phyloP scores from a whole-genome alignment of 2,888 invertebrate species.

The Diaprepes abbreviatus region DNA sequence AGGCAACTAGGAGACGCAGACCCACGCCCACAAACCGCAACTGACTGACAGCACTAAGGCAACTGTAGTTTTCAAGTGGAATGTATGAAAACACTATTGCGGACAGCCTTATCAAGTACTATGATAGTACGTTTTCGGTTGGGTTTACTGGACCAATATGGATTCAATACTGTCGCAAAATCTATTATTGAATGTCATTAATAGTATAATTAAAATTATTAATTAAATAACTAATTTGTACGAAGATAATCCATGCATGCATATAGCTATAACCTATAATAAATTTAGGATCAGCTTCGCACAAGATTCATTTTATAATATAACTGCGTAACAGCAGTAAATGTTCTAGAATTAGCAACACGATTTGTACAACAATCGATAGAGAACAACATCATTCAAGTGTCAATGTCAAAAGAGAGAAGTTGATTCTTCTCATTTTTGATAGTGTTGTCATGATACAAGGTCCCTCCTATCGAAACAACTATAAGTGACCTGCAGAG shows the following conservation, averaged over 20 bases:
- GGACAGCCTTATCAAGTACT: constrained; percentile 40
- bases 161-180: constrained; percentile 55
- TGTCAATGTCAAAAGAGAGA: constrained; percentile 45
- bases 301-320: constrained; percentile 49
- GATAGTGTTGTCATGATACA: constrained; percentile 56
- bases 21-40: constrained; percentile 50
- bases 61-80: constrained; percentile 67
- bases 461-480: constrained; percentile 64
- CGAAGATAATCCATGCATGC: constrained; percentile 48
- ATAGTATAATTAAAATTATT: constrained; percentile 49
- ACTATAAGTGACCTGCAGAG: constrained; percentile 56
- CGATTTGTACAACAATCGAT: constrained; percentile 66
- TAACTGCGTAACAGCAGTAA: constrained; percentile 59
- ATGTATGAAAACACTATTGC: constrained; percentile 68
- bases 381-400: constrained; percentile 63
- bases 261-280: constrained; percentile 43
- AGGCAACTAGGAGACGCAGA: constrained; percentile 55
- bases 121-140: constrained; percentile 48
- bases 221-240: constrained; percentile 55
- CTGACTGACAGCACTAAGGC: constrained; percentile 66
- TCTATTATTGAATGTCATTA: constrained; percentile 47
- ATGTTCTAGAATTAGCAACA: constrained; percentile 67
- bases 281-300: constrained; percentile 49
- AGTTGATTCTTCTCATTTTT: constrained; percentile 37
- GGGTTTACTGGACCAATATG: constrained; percentile 40